A percentile compares a stretch with the other conserved stretches of the same genome.
Conservation (phyloP, 2,113 vertebrate species). For the Zosterops hypoxanthus region DNA sequence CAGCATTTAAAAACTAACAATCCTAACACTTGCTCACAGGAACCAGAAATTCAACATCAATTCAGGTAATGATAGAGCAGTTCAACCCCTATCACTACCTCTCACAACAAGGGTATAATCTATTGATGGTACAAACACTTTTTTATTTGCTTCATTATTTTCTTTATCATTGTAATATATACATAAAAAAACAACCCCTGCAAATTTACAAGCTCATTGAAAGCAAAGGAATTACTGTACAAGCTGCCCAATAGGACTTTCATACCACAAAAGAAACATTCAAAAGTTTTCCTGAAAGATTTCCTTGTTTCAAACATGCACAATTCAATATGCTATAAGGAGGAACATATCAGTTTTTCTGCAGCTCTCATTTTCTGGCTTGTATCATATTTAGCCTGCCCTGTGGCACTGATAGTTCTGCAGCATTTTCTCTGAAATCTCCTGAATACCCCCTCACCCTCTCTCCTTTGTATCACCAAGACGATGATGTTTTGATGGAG, state of each 20-base stretch:
- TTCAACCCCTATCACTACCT: background rate
- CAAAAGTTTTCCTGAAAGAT: background rate
- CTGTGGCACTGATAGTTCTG: background rate
- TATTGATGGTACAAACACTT: background rate
- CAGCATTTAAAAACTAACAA: background rate
- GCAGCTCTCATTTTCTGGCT: constrained; percentile 12
- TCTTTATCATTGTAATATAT: background rate
- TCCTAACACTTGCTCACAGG: background rate
- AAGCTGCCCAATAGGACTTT: background rate
- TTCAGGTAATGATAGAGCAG: background rate
- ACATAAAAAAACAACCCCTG: background rate
- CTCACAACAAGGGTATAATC: background rate
- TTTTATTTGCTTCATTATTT: background rate
- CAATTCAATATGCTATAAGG: background rate
- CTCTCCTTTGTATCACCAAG: constrained; percentile 3
- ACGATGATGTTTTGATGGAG: constrained; percentile 60
- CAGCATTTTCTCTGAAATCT: background rate
- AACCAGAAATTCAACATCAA: background rate
- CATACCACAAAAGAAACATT: background rate
- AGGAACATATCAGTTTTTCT: background rate
- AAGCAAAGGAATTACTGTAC: background rate
- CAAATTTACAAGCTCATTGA: background rate
- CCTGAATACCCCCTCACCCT: background rate
- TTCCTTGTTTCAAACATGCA: background rate
- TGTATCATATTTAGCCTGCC: background rate